Base-by-base conservation (phyloP, 2,113 vertebrate species). In the Embiotoca jacksoni region DNA sequence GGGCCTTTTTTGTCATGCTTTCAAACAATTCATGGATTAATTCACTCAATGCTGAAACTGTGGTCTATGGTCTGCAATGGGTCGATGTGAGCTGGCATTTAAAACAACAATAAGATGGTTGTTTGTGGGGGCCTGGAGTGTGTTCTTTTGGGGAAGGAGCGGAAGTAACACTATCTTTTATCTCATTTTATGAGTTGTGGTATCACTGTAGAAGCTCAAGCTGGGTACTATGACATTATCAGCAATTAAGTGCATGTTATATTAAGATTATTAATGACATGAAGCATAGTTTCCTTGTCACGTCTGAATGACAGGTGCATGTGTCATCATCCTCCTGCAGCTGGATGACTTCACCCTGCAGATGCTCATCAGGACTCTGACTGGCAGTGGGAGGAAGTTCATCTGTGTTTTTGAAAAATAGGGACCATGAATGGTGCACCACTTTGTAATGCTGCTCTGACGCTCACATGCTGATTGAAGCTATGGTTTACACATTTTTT, bases 31-130 rank as follows among this genome's bases (percentile, higher is more conserved):
- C 83, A 46, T 70, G 41, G 78, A 86, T 82, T 87, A 69, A 89
- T 90, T 82, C 78, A 73, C 71, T 83, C 77, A 83, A 69, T 72
- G 35, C 44, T 41, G 69, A 84, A 85, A 70, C 71, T 71, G 16
- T 73, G 68, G 62, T 70, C 41, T 73, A 39, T 78, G 77, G 57
- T 87, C 57, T 61, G 75, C 66, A 59, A 65, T 82, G 81, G 91
- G 84, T 91, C 86, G 83, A 88, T 93, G 79, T 72, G 79, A 75
- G 75, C 32, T 91, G 91, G 83, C 91, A 89, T 93, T 93, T 92
- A 80, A 89, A 89, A 82, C 73, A 87, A 75, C 75, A 83, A 78
- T 75, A 39, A 79, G 78, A 59, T 53, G 79, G 72, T 80, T 83
- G 82, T 86, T 80, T 84, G 83, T 53, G 64, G 62, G 65, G 62